phyloP scores from a whole-genome alignment of 2,113 vertebrate genomes.

The Nestor notabilis region DNA sequence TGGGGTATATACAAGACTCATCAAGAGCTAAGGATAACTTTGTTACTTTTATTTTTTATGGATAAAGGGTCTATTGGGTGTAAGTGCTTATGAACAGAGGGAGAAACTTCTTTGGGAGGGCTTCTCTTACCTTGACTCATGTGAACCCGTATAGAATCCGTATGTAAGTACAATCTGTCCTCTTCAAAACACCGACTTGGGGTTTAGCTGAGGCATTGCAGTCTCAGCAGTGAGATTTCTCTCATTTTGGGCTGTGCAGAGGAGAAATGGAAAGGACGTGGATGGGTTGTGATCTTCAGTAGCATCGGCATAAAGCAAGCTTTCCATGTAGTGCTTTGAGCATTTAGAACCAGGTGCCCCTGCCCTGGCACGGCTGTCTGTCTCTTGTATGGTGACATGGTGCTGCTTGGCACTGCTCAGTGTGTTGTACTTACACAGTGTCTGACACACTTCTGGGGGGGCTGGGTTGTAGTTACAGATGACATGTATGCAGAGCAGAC shows the following conservation, averaged over 20 bases:
- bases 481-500: conserved; percentile 98
- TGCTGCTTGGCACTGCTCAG: neutral
- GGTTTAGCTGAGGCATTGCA: neutral
- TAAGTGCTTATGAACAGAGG: neutral
- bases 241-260: neutral
- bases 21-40: neutral
- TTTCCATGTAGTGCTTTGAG: neutral
- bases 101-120: neutral
- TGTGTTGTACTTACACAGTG: neutral
- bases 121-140: neutral
- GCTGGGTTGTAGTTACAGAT: conserved; percentile 87
- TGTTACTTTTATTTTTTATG: neutral
- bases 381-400: neutral
- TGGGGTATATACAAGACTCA: neutral
- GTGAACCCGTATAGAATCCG: neutral
- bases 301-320: neutral
- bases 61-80: neutral
- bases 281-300: neutral
- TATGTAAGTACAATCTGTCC: neutral
- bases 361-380: neutral
- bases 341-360: neutral
- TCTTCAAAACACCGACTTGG: neutral
- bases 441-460: conserved; percentile 28
- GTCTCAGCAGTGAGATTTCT: neutral
- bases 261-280: neutral